Evolutionary conservation across 2,113 vertebrate species (phyloP).

Genomic region (Pteropus alecto): DNA sequence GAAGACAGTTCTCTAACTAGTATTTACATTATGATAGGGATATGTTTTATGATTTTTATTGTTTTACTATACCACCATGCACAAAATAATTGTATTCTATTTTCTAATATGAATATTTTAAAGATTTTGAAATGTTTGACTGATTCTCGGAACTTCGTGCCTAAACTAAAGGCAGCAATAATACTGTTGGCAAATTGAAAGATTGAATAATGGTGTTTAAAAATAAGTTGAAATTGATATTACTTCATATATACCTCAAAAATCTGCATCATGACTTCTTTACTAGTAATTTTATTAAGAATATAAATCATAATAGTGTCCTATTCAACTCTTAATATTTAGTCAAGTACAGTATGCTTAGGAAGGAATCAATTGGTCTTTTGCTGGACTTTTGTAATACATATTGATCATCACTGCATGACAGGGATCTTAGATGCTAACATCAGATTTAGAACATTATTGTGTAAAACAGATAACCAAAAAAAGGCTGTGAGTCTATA

Average conservation of each 20-base stretch:
- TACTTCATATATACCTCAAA: neutral
- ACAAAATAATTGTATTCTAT: neutral
- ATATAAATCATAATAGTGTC: neutral
- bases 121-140: neutral
- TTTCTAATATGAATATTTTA: neutral
- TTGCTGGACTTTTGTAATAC: neutral
- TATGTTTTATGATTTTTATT: neutral
- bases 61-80: rapidly evolving
- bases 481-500: neutral
- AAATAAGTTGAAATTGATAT: neutral
- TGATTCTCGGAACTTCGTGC: neutral
- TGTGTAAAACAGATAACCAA: neutral
- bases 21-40: neutral
- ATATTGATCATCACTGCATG: neutral
- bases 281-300: neutral
- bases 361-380: neutral
- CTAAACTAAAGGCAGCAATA: neutral
- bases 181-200: neutral
- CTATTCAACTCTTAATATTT: neutral
- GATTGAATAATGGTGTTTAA: neutral
- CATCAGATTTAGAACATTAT: neutral
- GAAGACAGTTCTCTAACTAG: neutral
- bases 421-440: neutral
- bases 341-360: neutral
- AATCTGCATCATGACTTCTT: neutral